Base-by-base conservation (phyloP, 92 coral and sea anemone species). In the Heliopora coerulea region DNA sequence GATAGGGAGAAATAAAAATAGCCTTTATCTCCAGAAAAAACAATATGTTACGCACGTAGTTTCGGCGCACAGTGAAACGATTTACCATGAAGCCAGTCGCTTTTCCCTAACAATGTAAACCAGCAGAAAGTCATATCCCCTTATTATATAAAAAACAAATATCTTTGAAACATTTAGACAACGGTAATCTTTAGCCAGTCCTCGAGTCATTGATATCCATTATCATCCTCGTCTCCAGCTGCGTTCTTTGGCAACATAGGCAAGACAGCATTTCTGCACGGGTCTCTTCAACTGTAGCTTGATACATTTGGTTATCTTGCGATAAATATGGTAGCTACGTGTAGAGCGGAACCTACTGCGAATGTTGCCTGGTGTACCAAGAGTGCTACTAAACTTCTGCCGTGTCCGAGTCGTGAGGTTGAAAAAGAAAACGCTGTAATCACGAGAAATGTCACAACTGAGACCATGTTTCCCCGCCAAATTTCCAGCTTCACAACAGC, bases 241-340 rank as follows among this genome's bases (percentile, higher is more conserved):
- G 11, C 57, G 57, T 17, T 26, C 18, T 37, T 67, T 44, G 32
- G 54, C 26, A 37, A 37, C 29, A 46, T 70, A 70, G 17, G 62
- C 77, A 11, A 70, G 62, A 31, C 77, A 70, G 77, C 77, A 70
- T 70, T 70, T 70, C 12, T 70, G 63, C 26, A 70, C 77, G 49
- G 57, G 63, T 21, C 63, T 54, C 40, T 54, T 70, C 46, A 21
- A 30, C 19, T 50, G 40, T 0, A 39, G 77, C 20, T 70, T 70
- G 1, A 70, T 63, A 41, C 77, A 70, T 39, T 8, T 31, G 23
- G 14, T 54, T 7, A 70, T 70, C 29, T 23, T 9, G 0, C 57
- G 34, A 25, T 52, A 70, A 54, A 54, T 29, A 37, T 24, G 31
- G n/a, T 37, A 15, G 8, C 18, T 15, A 44, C 10, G 23, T 8